Evolutionary conservation across 2,888 invertebrate species (phyloP), one percentile per base, ranked within the genome.

Genomic region (Nasonia oneida): DNA sequence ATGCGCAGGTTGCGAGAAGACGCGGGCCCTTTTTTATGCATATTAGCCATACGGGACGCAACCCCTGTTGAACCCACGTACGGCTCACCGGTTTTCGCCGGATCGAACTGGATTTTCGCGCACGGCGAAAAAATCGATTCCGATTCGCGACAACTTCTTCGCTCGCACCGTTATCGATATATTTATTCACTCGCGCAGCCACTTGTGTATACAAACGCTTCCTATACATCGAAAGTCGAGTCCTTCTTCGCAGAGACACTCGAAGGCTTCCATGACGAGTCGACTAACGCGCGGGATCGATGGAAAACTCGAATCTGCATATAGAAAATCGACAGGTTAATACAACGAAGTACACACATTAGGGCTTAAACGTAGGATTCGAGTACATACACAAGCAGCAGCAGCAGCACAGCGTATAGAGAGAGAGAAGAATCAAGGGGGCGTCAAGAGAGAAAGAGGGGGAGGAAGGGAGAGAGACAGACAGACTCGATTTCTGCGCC

Each of bases 401-500:
- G 29, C 29, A 29, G 29, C 29, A 29, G 33, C 8, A 23, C 3
- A 29, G 67, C 67, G 33, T 67, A 15, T 67, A 77, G 83, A 61
- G 18, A 81, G 37, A 70, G 75, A 29, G 29, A 29, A 85, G 81
- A 81, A 81, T 85, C 71, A 85, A 77, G 77, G 81, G 81, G 85
- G 76, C 76, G 82, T 81, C 75, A 70, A 57, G 57, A 37, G 50
- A 23, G 23, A 23, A 23, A 23, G 23, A 23, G 23, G 67, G 73
- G 14, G 80, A 83, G 57, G 77, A 61, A 80, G 79, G 67, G 71
- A 80, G 82, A 39, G 76, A 83, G 70, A 73, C 73, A 61, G 73
- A 47, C 80, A 81, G 71, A 86, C 83, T 86, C 86, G 79, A 80
- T 86, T 83, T 86, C 70, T 80, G 29, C 77, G 71, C 67, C 64